Base-by-base conservation (phyloP, 1,140 invertebrate species). In the Coelopa frigida region DNA sequence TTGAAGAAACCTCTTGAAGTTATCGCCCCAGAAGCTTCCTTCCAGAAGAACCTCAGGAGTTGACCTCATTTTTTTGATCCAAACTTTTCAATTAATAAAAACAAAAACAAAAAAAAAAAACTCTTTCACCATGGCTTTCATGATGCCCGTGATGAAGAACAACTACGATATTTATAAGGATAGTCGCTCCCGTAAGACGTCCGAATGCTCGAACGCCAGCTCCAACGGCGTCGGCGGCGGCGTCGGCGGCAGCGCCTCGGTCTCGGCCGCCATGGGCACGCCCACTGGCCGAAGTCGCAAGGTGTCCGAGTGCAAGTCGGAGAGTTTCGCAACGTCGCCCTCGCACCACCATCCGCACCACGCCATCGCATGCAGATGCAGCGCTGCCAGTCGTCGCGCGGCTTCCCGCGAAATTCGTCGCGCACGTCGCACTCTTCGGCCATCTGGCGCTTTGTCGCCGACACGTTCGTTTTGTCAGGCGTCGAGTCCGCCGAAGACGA, bases 91-190 rank as follows among this genome's bases (percentile, higher is more conserved):
- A 6, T 24, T 10, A 23, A 41, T n/a, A 27, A 26, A 15, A 5
- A 35, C 8, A 26, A 26, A 24, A 17, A 37, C 11, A 36, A 37
- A 27, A 36, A 32, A 2, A 42, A 17, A 15, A 18, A 29, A 29
- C 22, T 46, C 20, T 21, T 14, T 11, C 17, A 22, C 18, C 32
- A 91, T 91, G 88, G 88, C 88, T 74, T 91, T 91, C 73, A 90
- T 91, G 87, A 89, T 90, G 85, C 88, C 87, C 29, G 87, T 92
- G 51, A 81, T 92, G 68, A 90, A 89, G 77, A 91, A 91, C 72
- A 86, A 91, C 71, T 91, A 85, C 77, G 85, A 92, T 67, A 90
- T 92, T 67, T 92, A 92, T 75, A 87, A 87, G 72, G 83, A 82
- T 46, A 83, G 84, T 68, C 77, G 85, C 42, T 79, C 77, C 46